These are phyloP conservation scores for Mystacornis crossleyi DNA, from an alignment of 2,113 vertebrate genomes.

Conservation along the genomic window DNA sequence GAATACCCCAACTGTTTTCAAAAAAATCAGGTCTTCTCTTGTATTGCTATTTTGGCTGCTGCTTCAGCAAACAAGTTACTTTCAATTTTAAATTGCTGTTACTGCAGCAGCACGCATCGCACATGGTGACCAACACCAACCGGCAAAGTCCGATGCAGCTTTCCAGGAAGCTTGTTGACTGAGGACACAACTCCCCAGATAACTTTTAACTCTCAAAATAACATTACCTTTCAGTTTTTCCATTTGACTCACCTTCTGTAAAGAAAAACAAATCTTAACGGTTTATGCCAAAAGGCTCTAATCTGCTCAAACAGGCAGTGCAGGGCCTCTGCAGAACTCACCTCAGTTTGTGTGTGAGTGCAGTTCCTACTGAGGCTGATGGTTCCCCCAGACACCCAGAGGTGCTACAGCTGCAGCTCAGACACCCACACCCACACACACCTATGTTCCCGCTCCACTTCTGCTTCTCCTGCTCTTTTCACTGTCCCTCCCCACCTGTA, in stretches of 20 bases:
- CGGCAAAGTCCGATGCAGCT: accelerated
- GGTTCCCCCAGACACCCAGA: neutral
- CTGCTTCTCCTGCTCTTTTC: neutral
- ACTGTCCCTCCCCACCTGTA: neutral
- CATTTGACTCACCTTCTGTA: neutral
- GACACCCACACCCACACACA: too few relatives aligned
- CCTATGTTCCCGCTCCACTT: neutral
- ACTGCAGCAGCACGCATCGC: neutral
- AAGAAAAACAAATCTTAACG: neutral
- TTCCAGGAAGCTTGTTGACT: neutral
- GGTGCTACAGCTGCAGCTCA: neutral
- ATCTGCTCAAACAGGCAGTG: neutral
- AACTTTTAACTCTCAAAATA: neutral
- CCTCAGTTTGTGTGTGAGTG: too few relatives aligned
- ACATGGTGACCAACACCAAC: neutral
- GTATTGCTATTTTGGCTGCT: neutral
- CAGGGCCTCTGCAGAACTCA: neutral
- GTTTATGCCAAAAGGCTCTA: neutral
- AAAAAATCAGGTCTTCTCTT: neutral
- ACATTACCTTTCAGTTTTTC: neutral
- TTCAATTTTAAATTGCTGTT: neutral
- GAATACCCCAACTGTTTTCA: neutral
- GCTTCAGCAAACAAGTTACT: neutral
- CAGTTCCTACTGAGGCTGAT: neutral
- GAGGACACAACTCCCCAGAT: neutral